Base-by-base conservation (phyloP, 2,797 vertebrate genomes). In the Alca torda region DNA sequence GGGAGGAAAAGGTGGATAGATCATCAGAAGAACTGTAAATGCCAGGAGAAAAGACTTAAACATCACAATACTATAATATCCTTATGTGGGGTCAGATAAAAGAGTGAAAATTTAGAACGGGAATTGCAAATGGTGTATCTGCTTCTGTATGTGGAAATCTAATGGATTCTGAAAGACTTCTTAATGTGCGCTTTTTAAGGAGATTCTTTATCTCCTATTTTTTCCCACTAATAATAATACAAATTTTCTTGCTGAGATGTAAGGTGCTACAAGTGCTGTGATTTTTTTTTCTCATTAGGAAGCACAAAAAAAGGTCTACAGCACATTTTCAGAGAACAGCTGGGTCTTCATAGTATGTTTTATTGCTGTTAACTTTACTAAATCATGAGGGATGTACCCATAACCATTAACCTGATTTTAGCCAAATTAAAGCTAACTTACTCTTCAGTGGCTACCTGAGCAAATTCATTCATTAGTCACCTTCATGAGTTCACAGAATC, bases 401-500 rank as follows among this genome's bases (percentile, higher is more conserved):
- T 46, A 92, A 84, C 50, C 33, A 73, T 84, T 95, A 93, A 86
- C n/a, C 39, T 60, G 41, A 82, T 93, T 89, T 93, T 90, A 95
- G 65, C 79, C 33, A 13, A 83, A 91, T 72, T 84, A 69, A 68
- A 92, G 30, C 61, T 85, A 60, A 59, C 28, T 93, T 95, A 19
- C n/a, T 90, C 14, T 92, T 88, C 57, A 70, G 59, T 74, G 31
- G 78, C 45, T 81, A 65, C 54, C 83, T 51, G 61, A 92, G 89
- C 72, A 92, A 85, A 96, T 75, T 21, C 37, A 67, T 86, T 94
- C 41, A 69, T 84, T 84, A 82, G 6, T 72, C 65, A 54, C 54
- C 67, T 88, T 80, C 64, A 54, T 35, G 61, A 73, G 21, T 76
- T 81, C 30, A 33, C 56, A 87, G 82, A 89, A 81, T 69, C 65